A percentile compares a stretch with the other conserved stretches of the same genome.
phyloP scores from a whole-genome alignment of 2,888 invertebrate species.

The Gymnosoma rotundatum region DNA sequence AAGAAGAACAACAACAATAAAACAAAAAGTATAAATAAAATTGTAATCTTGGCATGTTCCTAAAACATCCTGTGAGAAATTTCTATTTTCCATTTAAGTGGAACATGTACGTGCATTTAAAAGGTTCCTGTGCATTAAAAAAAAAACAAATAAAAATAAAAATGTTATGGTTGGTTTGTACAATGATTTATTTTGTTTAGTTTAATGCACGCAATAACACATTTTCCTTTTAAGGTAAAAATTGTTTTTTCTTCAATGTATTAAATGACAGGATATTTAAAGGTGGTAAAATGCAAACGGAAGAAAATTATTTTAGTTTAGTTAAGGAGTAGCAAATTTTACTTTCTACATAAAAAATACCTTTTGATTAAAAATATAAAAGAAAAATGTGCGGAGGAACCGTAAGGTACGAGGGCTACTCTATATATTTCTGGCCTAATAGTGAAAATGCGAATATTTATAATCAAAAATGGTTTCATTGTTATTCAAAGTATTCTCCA shows the following conservation, averaged over 20 bases:
- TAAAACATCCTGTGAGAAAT: background rate
- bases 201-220: background rate
- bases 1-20: background rate
- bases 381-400: too few species aligned
- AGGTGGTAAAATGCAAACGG: too few species aligned
- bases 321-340: too few species aligned
- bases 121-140: conserved; percentile 2
- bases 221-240: background rate
- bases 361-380: too few species aligned
- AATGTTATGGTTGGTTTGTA: background rate
- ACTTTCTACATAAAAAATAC: too few species aligned
- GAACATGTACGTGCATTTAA: background rate
- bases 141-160: background rate
- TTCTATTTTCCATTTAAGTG: background rate
- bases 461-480: too few species aligned
- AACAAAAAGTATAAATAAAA: background rate
- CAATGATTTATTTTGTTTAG: conserved; percentile 19
- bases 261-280: background rate
- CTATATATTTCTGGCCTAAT: too few species aligned
- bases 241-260: background rate
- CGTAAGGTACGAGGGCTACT: too few species aligned
- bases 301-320: too few species aligned
- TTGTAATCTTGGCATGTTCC: background rate
- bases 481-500: too few species aligned
- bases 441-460: too few species aligned